Percentiles rank a stretch among this genome's conserved stretches.
Conservation (phyloP, 2,888 invertebrate genomes). For the Antheraea yamamai region DNA sequence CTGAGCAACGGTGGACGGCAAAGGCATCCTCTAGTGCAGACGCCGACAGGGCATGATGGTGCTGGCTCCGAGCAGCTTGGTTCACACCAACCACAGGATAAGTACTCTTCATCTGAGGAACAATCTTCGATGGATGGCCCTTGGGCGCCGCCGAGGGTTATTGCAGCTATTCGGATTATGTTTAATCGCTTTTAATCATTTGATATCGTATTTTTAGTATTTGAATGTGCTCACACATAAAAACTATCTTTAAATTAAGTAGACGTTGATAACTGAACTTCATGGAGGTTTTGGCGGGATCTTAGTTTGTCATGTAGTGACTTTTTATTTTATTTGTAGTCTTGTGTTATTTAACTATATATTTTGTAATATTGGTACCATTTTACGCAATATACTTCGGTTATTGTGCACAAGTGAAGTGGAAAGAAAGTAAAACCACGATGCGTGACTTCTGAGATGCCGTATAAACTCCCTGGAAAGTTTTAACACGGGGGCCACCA, state of each 20-base stretch:
- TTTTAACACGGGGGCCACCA: too few relatives aligned
- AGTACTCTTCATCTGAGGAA: conserved; percentile 58
- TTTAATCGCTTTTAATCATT: neutral
- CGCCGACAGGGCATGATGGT: conserved; percentile 47
- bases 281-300: too few relatives aligned
- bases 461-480: too few relatives aligned
- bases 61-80: conserved; percentile 58
- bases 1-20: conserved; percentile 63
- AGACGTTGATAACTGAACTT: neutral
- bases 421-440: too few relatives aligned
- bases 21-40: conserved; percentile 62
- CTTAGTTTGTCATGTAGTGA: too few relatives aligned
- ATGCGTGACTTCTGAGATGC: too few relatives aligned
- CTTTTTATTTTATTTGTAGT: too few relatives aligned
- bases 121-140: conserved; percentile 61
- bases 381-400: too few relatives aligned
- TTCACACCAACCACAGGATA: conserved; percentile 68
- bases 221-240: neutral
- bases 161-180: conserved; percentile 34
- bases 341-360: too few relatives aligned
- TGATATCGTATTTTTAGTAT: neutral
- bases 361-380: too few relatives aligned
- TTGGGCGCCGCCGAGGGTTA: conserved; percentile 33
- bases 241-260: neutral
- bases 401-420: too few relatives aligned